phyloP scores from a whole-genome alignment of 2,888 invertebrate genomes.

The Metellina segmentata region DNA sequence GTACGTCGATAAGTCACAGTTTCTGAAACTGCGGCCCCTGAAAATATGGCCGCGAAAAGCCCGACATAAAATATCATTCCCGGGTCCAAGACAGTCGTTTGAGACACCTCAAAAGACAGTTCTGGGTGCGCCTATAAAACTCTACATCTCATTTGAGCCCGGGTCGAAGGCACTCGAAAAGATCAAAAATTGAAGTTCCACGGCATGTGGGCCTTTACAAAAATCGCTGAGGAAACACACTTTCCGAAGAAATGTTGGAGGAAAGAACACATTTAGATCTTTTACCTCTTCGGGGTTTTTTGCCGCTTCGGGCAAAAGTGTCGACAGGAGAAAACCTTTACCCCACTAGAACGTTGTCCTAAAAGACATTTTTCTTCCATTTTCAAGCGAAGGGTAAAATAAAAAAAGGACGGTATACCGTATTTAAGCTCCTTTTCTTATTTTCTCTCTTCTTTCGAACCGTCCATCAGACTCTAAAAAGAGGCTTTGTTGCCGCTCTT shows the following conservation, averaged over 20 bases:
- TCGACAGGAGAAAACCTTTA: slow-evolving; percentile 75
- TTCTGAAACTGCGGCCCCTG: too few species aligned
- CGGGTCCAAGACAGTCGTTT: slow-evolving; percentile 7
- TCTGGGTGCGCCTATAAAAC: slow-evolving; percentile 53
- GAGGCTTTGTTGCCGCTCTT: slow-evolving; percentile 60
- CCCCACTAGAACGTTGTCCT: slow-evolving; percentile 52
- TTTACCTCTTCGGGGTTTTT: slow-evolving; percentile 33
- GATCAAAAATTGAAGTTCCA: slow-evolving; percentile 56
- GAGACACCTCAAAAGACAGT: slow-evolving; percentile 33
- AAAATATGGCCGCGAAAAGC: neutral
- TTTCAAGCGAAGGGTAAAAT: slow-evolving; percentile 44
- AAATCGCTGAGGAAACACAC: slow-evolving; percentile 63
- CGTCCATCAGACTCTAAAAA: slow-evolving; percentile 72
- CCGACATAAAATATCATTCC: slow-evolving; percentile 27
- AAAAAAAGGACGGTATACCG: slow-evolving; percentile 51
- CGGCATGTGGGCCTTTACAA: neutral
- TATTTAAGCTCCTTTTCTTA: slow-evolving; percentile 61
- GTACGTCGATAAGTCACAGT: too few species aligned
- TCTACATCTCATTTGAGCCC: slow-evolving; percentile 59
- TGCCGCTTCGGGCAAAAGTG: slow-evolving; percentile 34
- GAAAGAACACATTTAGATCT: slow-evolving; percentile 57
- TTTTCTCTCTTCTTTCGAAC: slow-evolving; percentile 60
- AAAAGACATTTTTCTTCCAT: slow-evolving; percentile 76
- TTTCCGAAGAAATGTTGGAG: slow-evolving; percentile 40
- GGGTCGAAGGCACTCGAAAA: slow-evolving; percentile 23